These are phyloP conservation scores for Platynereis dumerilii DNA, from an alignment of 2,888 invertebrate species.

Conservation along the genomic window DNA sequence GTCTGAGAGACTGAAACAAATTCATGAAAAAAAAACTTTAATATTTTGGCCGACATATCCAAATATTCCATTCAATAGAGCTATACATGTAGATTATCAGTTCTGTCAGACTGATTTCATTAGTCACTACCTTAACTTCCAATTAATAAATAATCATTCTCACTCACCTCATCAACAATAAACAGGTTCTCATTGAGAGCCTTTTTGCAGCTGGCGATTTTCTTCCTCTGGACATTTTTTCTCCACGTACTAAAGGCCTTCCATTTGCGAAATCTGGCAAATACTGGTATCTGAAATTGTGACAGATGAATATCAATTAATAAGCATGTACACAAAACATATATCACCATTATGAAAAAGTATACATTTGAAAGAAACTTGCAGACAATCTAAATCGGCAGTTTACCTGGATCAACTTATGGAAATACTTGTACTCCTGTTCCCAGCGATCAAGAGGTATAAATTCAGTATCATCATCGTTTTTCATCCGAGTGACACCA, in stretches of 20 bases:
- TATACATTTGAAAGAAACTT: neutral
- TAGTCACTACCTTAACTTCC: too few species aligned
- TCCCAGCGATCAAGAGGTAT: constrained; percentile 82
- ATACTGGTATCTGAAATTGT: constrained; percentile 60
- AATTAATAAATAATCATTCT: too few species aligned
- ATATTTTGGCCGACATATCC: too few species aligned
- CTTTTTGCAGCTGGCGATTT: constrained; percentile 70
- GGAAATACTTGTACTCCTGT: constrained; percentile 80
- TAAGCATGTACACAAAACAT: neutral
- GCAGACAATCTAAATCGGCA: too few species aligned
- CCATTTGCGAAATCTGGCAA: constrained; percentile 64
- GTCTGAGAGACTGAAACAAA: constrained; percentile 68
- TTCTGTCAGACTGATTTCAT: too few species aligned
- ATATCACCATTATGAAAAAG: neutral
- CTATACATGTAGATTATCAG: too few species aligned
- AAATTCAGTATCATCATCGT: constrained; percentile 75
- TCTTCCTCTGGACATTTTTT: constrained; percentile 75
- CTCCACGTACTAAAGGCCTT: constrained; percentile 83
- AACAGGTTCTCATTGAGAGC: constrained; percentile 75
- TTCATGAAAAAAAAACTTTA: too few species aligned
- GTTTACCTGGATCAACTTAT: constrained; percentile 77
- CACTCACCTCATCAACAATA: constrained; percentile 72
- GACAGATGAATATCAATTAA: neutral
- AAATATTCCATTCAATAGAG: too few species aligned
- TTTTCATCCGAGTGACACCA: constrained; percentile 77